Evolutionary conservation across 2,888 invertebrate genomes (phyloP), one percentile per base, ranked within the genome.

Genomic region (Rhagonycha fulva): DNA sequence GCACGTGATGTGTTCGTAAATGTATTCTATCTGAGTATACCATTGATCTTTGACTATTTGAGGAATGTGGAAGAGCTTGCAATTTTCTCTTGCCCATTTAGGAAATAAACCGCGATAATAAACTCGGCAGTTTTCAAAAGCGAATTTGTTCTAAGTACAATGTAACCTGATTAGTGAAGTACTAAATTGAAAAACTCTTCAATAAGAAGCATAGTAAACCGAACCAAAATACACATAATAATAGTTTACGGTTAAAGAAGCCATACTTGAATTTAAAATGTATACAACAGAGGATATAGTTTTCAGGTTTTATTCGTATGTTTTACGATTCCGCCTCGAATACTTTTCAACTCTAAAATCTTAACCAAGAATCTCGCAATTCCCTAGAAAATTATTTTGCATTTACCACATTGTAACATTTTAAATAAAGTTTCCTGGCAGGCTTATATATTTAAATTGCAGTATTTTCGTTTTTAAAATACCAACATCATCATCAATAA

Each of bases 11-110:
- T 66, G 63, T 66, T 66, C 24, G 19, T 26, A 66, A 66, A 66
- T 66, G 63, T 66, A 66, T 66, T 66, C 63, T 26, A 66, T 66
- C 63, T 66, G 24, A n/a, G 28, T 14, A 62, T 68, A 68, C 72
- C 72, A 72, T 72, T 72, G 72, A 72, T 72, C 72, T 72, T 26
- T 60, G 14, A 26, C 68, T 61, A 72, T 72, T 14, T 23, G n/a
- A 72, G 30, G 68, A 72, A 72, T 71, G 68, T 61, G 68, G 67
- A 68, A 68, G 68, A 72, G 26, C 62, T 26, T 62, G 30, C 14
- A 62, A 28, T 71, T 71, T 71, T 62, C 71, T 62, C 32, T 23
- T 26, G 14, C 28, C 63, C 24, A 66, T 66, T 66, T 23, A 66
- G 24, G 24, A 66, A 66, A 23, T 66, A 66, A 66, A 9, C 23